These are phyloP conservation scores for Anguilla rostrata DNA, from an alignment of 2,113 vertebrate species.

Conservation along the genomic window DNA sequence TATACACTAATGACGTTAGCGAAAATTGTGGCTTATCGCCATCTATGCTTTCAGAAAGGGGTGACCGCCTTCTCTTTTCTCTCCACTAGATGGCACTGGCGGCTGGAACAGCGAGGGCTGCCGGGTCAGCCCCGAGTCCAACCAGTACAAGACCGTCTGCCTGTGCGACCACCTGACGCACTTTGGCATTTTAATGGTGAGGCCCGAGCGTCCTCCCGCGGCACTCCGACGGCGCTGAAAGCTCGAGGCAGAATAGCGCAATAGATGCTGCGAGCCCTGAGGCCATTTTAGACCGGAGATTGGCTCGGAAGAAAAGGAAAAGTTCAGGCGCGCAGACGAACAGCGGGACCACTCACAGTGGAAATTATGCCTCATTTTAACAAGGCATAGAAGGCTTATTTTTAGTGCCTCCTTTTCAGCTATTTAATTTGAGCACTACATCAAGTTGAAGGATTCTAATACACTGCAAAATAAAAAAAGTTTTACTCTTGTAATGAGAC, in stretches of 20 bases:
- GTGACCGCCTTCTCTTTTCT: constrained; percentile 9
- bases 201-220: constrained; percentile 25
- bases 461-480: too few relatives aligned
- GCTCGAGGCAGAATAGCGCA: not conserved
- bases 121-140: constrained; percentile 59
- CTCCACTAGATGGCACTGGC: constrained; percentile 75
- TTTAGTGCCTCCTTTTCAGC: not conserved
- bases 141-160: constrained; percentile 77
- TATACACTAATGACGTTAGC: too few relatives aligned
- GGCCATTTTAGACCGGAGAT: not conserved
- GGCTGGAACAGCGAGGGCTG: constrained; percentile 86
- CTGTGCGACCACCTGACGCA: constrained; percentile 91
- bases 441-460: not conserved
- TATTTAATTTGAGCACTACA: not conserved
- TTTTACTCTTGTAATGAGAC: too few relatives aligned
- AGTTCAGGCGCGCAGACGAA: not conserved
- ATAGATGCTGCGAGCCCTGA: not conserved
- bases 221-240: not conserved
- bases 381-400: not conserved
- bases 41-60: too few relatives aligned
- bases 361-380: too few relatives aligned
- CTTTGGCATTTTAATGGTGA: constrained; percentile 92
- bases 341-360: not conserved
- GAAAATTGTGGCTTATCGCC: too few relatives aligned
- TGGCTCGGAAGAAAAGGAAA: not conserved